Evolutionary conservation across 2,888 invertebrate genomes (phyloP).

Genomic region (Cylindroiulus punctatus): DNA sequence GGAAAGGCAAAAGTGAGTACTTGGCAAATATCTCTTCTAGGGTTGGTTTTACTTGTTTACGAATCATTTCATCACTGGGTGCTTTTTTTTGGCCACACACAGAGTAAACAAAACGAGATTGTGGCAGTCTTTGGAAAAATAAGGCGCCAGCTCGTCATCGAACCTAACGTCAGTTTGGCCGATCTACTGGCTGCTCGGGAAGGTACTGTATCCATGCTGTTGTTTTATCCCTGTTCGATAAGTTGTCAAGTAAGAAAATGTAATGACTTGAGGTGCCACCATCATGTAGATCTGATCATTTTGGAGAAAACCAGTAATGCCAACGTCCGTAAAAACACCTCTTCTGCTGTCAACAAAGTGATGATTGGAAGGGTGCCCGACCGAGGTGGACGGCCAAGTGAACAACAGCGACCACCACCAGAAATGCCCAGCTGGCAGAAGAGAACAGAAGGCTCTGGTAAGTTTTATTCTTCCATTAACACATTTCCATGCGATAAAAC

Average conservation of each 20-base stretch:
- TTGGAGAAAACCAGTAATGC: conserved; percentile 93
- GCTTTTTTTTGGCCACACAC: no score
- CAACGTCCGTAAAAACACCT: conserved; percentile 84
- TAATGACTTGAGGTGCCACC: neutral
- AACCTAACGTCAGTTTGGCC: conserved; percentile 76
- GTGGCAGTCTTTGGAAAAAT: conserved; percentile 71
- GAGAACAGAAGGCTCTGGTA: conserved; percentile 61
- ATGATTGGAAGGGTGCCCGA: conserved; percentile 93
- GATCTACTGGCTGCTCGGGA: conserved; percentile 86
- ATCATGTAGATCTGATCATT: conserved; percentile 73
- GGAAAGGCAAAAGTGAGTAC: conserved; percentile 72
- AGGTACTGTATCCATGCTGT: conserved; percentile 64
- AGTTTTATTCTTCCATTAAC: neutral
- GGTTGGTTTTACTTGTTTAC: no score
- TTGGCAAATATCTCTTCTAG: conserved; percentile 9
- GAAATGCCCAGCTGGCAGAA: conserved; percentile 98
- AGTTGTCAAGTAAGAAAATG: neutral
- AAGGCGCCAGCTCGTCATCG: conserved; percentile 69
- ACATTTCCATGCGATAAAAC: no score
- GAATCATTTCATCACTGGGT: no score
- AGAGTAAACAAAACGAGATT: conserved; percentile 78
- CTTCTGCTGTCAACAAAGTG: conserved; percentile 84
- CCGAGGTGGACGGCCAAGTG: conserved; percentile 90
- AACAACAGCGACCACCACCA: conserved; percentile 91
- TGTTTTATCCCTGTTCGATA: neutral